Percentiles rank a stretch among this genome's conserved stretches.
phyloP scores from a whole-genome alignment of 2,797 vertebrate genomes.

The Carapus acus region DNA sequence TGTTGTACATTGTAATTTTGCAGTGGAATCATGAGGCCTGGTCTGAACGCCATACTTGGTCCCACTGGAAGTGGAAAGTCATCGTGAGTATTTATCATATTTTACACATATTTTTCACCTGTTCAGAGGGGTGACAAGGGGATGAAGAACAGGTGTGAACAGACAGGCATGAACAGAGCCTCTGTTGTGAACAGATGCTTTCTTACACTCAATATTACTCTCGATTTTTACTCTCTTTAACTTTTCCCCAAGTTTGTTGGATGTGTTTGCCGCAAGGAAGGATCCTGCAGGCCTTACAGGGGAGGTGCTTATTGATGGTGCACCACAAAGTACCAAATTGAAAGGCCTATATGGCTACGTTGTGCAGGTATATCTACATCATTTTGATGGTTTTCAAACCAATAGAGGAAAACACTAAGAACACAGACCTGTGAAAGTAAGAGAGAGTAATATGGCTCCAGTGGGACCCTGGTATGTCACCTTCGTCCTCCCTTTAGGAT shows the following conservation, averaged over 20 bases:
- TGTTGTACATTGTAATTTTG: slow-evolving; percentile 37
- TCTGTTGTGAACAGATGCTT: neutral
- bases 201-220: neutral
- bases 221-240: neutral
- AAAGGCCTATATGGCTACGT: slow-evolving; percentile 83
- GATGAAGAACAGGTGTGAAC: neutral
- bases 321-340: slow-evolving; percentile 76
- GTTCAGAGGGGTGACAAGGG: no score
- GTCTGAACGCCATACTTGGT: slow-evolving; percentile 81
- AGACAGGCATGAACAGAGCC: neutral
- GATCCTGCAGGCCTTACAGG: slow-evolving; percentile 77
- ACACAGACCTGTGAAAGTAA: neutral
- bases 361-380: slow-evolving; percentile 80
- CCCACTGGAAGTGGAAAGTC: slow-evolving; percentile 80
- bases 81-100: slow-evolving; percentile 72
- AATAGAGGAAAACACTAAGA: slow-evolving; percentile 1
- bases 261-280: slow-evolving; percentile 80
- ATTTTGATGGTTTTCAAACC: no score
- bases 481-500: slow-evolving; percentile 70
- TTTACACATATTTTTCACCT: neutral
- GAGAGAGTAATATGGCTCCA: neutral
- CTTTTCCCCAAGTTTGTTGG: slow-evolving; percentile 71
- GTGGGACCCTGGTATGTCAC: slow-evolving; percentile 18
- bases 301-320: slow-evolving; percentile 79
- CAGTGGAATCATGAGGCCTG: slow-evolving; percentile 82